These are phyloP conservation scores for Setipinna tenuifilis DNA, from an alignment of 2,797 vertebrate species.

Conservation along the genomic window DNA sequence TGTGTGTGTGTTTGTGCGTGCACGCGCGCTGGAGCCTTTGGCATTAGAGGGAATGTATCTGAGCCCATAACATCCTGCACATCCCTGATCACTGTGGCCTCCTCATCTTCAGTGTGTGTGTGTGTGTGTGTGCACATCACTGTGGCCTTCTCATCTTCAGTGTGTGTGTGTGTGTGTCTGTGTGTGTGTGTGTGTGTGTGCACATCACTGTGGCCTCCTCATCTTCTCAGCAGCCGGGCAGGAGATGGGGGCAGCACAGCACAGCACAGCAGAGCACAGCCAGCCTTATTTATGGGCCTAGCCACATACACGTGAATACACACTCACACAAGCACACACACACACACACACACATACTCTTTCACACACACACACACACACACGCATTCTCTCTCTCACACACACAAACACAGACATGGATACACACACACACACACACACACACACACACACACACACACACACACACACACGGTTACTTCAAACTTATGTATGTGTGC, in stretches of 20 bases:
- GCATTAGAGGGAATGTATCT: neutral
- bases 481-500: too few relatives aligned
- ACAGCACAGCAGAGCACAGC: too few relatives aligned
- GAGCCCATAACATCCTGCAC: conserved; percentile 34
- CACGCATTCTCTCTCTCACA: too few relatives aligned
- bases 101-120: conserved; percentile 20
- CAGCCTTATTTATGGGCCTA: conserved; percentile 64
- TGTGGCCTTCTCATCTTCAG: too few relatives aligned
- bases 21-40: neutral
- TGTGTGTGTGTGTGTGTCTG: too few relatives aligned
- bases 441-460: neutral
- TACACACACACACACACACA: too few relatives aligned
- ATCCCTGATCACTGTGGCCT: conserved; percentile 14
- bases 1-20: neutral
- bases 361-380: neutral
- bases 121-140: too few relatives aligned
- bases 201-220: too few relatives aligned
- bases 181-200: too few relatives aligned
- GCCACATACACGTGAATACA: conserved; percentile 26
- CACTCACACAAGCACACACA: conserved; percentile 39
- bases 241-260: too few relatives aligned
- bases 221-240: too few relatives aligned
- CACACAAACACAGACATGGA: too few relatives aligned
- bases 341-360: neutral
- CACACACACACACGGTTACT: neutral